Base-by-base conservation (phyloP, 1,140 invertebrate species). In the Platyura marginata region DNA sequence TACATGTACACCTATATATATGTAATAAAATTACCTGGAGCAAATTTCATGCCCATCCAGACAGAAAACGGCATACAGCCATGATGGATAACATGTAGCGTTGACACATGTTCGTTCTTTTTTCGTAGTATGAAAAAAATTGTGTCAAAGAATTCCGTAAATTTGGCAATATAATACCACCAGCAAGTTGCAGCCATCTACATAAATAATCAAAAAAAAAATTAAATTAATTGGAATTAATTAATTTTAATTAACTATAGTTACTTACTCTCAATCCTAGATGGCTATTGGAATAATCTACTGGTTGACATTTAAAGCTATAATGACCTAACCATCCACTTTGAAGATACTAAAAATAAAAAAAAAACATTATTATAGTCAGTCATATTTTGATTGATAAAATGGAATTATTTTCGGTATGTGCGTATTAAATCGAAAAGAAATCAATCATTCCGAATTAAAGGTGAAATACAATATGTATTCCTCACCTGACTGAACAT, bases 91-190 rank as follows among this genome's bases (percentile, higher is more conserved):
- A 95, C 89, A 64, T 95, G 91, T 16, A 95, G 71, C 20, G 82
- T 88, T 10, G 87, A 88, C 43, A 93, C 83, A 55, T 95, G 90
- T 58, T 85, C 77, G 59, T 79, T 84, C 70, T 96, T 96, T 65
- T 90, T 91, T 49, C 86, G 72, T 50, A 90, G 63, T 51, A 91
- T 80, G 65, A 91, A 91, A 72, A 91, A 92, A 48, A 91, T 67
- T 43, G 93, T 96, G 68, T 97, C 92, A 57, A 93, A 79, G 70
- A 96, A 94, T 65, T 97, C 92, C 44, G 91, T 84, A 63, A 91
- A 91, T 66, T 96, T 97, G 48, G 90, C 92, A 66, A 96, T 86
- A 66, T 93, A 97, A 61, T 95, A 97, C 89, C 88, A 93, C 88
- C 89, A 96, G 56, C 89, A 85, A 21, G 83, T 88, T 48, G 76